A percentile compares a stretch with the other conserved stretches of the same genome.
These are phyloP conservation scores for Tetranychus truncatus DNA, from an alignment of 2,888 invertebrate species.

Conservation along the genomic window DNA sequence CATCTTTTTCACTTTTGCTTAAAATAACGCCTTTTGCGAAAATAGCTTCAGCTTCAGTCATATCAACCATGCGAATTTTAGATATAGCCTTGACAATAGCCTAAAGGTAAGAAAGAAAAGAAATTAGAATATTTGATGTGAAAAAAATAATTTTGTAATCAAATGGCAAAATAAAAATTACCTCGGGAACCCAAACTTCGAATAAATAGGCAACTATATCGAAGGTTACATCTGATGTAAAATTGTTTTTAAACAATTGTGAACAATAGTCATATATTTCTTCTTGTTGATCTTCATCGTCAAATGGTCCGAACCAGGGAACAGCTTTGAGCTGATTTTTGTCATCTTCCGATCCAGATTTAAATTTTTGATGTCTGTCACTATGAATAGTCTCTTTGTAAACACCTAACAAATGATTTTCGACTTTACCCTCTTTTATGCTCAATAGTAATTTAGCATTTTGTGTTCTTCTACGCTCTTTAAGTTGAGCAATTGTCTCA, in stretches of 20 bases:
- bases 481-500: constrained; percentile 15
- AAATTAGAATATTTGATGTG: not conserved
- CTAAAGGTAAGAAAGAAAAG: constrained; percentile 5
- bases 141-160: too few relatives aligned
- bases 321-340: constrained; percentile 18
- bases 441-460: constrained; percentile 19
- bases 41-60: constrained; percentile 16
- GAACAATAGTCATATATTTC: constrained; percentile 21
- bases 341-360: constrained; percentile 14
- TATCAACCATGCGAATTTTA: constrained; percentile 13
- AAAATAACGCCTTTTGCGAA: constrained; percentile 18
- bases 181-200: constrained; percentile 24
- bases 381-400: constrained; percentile 18
- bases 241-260: constrained; percentile 20
- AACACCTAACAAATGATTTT: constrained; percentile 20
- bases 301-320: constrained; percentile 22
- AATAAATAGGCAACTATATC: constrained; percentile 21
- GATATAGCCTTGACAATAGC: constrained; percentile 18
- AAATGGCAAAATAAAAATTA: constrained; percentile 1
- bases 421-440: constrained; percentile 21
- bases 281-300: constrained; percentile 23
- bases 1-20: constrained; percentile 18
- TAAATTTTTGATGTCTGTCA: constrained; percentile 20
- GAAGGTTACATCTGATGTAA: constrained; percentile 16
- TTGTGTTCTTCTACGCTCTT: constrained; percentile 18